Evolutionary conservation across 2,797 vertebrate species (phyloP).

Genomic region (Eremophila alpestris): DNA sequence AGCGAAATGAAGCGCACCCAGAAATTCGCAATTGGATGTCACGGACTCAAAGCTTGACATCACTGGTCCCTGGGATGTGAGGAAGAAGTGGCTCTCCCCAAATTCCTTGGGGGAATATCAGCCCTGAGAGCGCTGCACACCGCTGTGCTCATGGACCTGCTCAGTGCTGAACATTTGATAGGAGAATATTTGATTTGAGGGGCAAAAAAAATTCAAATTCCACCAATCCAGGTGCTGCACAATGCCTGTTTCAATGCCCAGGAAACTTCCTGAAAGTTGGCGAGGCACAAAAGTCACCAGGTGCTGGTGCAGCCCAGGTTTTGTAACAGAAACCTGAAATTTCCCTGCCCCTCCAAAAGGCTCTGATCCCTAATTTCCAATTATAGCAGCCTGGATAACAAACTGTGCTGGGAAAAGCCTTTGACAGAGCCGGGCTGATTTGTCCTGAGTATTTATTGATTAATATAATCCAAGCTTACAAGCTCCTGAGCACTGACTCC

Average conservation of each 20-base stretch:
- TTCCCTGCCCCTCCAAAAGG: neutral
- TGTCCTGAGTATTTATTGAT: neutral
- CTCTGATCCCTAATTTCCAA: neutral
- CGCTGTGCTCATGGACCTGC: neutral
- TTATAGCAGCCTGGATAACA: neutral
- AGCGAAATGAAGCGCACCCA: neutral
- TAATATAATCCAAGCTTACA: neutral
- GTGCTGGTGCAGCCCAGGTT: neutral
- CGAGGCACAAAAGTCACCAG: neutral
- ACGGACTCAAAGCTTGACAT: neutral
- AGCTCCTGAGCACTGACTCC: neutral
- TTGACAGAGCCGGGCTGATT: neutral
- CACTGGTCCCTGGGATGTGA: neutral
- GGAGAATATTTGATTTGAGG: neutral
- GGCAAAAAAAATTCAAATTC: neutral
- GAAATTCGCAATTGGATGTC: neutral
- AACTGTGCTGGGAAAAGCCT: neutral
- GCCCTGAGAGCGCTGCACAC: neutral
- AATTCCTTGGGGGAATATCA: neutral
- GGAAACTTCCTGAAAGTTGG: neutral
- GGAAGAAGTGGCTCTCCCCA: neutral
- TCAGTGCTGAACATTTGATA: neutral
- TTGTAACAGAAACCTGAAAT: neutral
- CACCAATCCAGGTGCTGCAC: neutral
- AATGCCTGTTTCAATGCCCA: neutral